Percentiles rank a stretch among this genome's conserved stretches.
Evolutionary conservation across 2,113 vertebrate genomes (phyloP).

Genomic region (pig (Sus scrofa)): T2T-Sscrofa CM000820.6:29899501-29900000

Average conservation of each 20-base stretch:
- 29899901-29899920: not conserved
- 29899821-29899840: not conserved
- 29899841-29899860: not conserved
- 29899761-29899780: not conserved
- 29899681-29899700: not conserved
- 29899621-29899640: too few species aligned
- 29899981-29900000: not conserved
- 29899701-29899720: not conserved
- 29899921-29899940: not conserved
- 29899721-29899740: not conserved
- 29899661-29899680: not conserved
- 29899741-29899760: too few species aligned
- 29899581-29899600: not conserved
- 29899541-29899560: not conserved
- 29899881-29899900: not conserved
- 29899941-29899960: not conserved
- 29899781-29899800: not conserved
- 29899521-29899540: not conserved
- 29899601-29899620: not conserved
- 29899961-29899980: not conserved
- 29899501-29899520: not conserved
- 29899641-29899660: not conserved
- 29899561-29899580: not conserved
- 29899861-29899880: not conserved
- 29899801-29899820: not conserved